Conservation (phyloP, 92 coral and sea anemone genomes). For the Diadumene lineata region DNA sequence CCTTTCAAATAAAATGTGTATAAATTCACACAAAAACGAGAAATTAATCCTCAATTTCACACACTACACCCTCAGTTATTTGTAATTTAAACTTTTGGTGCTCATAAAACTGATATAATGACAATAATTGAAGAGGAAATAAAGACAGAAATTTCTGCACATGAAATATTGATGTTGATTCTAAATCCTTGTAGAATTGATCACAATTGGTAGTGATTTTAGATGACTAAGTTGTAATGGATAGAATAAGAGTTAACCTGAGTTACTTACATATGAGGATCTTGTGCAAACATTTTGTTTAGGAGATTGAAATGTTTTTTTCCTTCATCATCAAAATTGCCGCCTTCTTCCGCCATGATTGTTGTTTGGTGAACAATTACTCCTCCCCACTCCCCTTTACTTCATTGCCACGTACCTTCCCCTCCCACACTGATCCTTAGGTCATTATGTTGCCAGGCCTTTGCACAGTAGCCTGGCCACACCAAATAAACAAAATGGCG, state of each 20-base stretch:
- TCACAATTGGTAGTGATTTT: neutral
- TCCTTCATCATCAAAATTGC: conserved; percentile 41
- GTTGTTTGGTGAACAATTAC: conserved; percentile 8
- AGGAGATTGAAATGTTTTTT: conserved; percentile 65
- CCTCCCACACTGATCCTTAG: neutral
- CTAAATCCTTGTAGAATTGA: neutral
- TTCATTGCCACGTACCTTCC: neutral
- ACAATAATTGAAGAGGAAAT: neutral
- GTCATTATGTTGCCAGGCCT: conserved; percentile 29
- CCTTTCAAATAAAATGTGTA: neutral
- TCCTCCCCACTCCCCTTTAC: conserved; percentile 23
- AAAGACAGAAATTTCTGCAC: conserved; percentile 1
- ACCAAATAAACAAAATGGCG: conserved; percentile 56
- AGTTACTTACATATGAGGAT: conserved; percentile 75
- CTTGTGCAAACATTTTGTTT: conserved; percentile 67
- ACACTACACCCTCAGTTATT: neutral
- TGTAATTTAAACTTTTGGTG: conserved; percentile 4
- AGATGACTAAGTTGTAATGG: neutral
- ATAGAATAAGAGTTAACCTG: neutral
- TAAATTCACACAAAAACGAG: neutral
- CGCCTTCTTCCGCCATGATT: conserved; percentile 76
- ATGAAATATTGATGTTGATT: conserved; percentile 3
- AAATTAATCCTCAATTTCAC: neutral
- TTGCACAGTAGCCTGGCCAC: conserved; percentile 52
- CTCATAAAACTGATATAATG: neutral